phyloP scores from a whole-genome alignment of 35 echinoderm and acorn worm species.

The Apostichopus japonicus region DNA sequence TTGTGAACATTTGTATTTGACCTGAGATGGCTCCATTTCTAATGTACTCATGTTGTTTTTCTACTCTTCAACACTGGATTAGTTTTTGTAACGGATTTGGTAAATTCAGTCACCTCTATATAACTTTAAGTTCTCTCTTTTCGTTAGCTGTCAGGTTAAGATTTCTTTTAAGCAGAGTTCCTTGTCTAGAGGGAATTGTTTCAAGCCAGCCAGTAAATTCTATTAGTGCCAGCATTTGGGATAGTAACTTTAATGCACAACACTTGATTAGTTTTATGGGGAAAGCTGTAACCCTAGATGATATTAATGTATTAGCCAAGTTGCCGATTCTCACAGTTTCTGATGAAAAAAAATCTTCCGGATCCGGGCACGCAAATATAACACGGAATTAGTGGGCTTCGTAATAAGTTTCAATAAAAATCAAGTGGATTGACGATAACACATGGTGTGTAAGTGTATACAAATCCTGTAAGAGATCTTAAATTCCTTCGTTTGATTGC shows the following conservation, averaged over 20 bases:
- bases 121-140: constrained; percentile 10
- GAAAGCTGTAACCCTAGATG: constrained; percentile 42
- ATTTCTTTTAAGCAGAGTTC: constrained; percentile 30
- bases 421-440: no score
- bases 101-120: not conserved
- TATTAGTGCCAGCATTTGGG: constrained; percentile 53
- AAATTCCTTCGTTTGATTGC: no score
- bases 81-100: no score
- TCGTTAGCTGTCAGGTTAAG: constrained; percentile 8
- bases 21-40: no score
- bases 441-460: no score
- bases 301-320: constrained; percentile 57
- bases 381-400: not conserved
- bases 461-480: no score
- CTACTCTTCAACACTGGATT: no score
- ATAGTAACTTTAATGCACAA: constrained; percentile 29
- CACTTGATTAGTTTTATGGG: constrained; percentile 59
- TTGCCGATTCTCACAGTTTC: not conserved
- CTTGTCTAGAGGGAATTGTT: constrained; percentile 51
- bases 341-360: not conserved
- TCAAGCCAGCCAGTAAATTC: constrained; percentile 57
- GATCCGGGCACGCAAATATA: not conserved
- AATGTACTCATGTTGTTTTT: no score
- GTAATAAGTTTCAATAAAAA: not conserved
- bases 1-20: no score